These are phyloP conservation scores for Clarias pachynema DNA, from an alignment of 2,797 vertebrate genomes.

Conservation along the genomic window DNA sequence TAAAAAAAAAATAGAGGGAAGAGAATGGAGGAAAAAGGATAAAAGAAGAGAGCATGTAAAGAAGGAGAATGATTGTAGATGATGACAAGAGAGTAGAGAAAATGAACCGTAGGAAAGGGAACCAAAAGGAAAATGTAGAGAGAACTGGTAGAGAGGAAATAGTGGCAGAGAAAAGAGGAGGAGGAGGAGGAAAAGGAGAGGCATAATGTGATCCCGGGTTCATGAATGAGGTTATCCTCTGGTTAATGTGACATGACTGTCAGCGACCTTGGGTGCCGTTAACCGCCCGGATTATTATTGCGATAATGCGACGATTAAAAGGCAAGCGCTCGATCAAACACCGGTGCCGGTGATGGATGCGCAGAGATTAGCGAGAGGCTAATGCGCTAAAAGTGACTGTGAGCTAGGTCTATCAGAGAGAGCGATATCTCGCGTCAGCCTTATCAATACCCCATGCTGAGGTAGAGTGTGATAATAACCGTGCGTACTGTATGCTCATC, in stretches of 20 bases:
- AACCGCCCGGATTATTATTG: constrained; percentile 73
- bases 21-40: background rate
- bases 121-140: background rate
- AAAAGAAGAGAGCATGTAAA: background rate
- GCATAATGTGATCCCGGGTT: constrained; percentile 35
- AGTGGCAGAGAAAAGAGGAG: background rate
- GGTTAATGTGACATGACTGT: constrained; percentile 81
- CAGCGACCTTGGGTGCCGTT: constrained; percentile 74
- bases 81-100: background rate
- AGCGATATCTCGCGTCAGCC: constrained; percentile 47
- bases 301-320: constrained; percentile 80
- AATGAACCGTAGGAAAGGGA: background rate
- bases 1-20: background rate
- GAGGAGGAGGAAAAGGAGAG: constrained; percentile 15
- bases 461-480: constrained; percentile 64
- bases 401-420: constrained; percentile 21
- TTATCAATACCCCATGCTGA: constrained; percentile 70
- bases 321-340: constrained; percentile 67
- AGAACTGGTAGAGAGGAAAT: background rate
- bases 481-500: constrained; percentile 47
- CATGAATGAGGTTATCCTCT: constrained; percentile 71
- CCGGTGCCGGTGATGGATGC: constrained; percentile 1
- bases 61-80: background rate
- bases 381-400: constrained; percentile 68
- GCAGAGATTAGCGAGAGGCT: constrained; percentile 20